Base-by-base conservation (phyloP, 2,888 invertebrate species). In the Drosophila leonis region DNA sequence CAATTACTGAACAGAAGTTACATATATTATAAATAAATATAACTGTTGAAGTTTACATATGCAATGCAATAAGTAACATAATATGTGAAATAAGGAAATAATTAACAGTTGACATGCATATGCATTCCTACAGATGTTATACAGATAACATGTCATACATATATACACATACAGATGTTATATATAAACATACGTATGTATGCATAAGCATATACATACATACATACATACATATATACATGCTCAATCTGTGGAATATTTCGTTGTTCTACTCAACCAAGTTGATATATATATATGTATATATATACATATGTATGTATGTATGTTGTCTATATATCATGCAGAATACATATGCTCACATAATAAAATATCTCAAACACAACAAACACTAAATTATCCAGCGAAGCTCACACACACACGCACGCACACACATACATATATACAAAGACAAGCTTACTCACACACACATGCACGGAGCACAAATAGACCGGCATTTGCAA, bases 401-500 rank as follows among this genome's bases (percentile, higher is more conserved):
- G 63, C 31, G 9, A 75, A 2, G 9, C 37, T 5, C 15, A 20
- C 8, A 2, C 29, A 35, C 24, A 37, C 61, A 20, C 61, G 68
- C 35, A 7, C 1, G 24, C 31, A 33, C 46, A 27, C 55, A 65
- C 49, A 46, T 37, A 57, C 61, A 41, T 52, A 37, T 39, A 31
- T 10, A 18, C 12, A 49, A 35, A 55, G 48, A 72, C 10, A 10
- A 29, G 29, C 29, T 29, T 49, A 62, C 41, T 56, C 65, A 65
- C 59, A 65, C 59, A 65, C 10, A 41, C 37, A 6, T 3, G 10
- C 18, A 15, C 24, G 55, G 24, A 37, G 20, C 37, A 18, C 31
- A 64, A 18, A 46, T 61, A 52, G 64, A 49, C 86, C 86, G 89
- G 83, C 81, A 71, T 68, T 73, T 79, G 66, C 33, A 78, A 79